A percentile compares a stretch with the other conserved stretches of the same genome.
Evolutionary conservation across 92 coral and sea anemone genomes (phyloP).

Genomic region (Phenganax stokvisi): DNA sequence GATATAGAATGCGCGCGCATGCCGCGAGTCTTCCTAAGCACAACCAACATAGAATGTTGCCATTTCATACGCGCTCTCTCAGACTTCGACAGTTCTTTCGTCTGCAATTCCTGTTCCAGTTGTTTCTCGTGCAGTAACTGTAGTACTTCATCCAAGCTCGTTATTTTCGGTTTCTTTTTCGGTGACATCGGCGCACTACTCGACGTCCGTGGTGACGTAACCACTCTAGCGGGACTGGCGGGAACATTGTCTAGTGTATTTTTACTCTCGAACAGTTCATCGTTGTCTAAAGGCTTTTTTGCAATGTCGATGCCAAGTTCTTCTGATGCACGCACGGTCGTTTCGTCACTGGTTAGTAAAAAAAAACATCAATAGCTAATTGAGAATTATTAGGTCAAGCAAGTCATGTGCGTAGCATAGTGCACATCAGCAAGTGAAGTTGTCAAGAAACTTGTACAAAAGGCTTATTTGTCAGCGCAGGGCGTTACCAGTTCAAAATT

Average conservation of each 20-base stretch:
- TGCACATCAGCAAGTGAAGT: too few species aligned
- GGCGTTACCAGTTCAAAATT: background rate
- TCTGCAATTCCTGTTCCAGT: constrained; percentile 69
- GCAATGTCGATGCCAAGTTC: constrained; percentile 1
- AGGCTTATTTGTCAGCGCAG: too few species aligned
- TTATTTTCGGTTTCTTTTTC: constrained; percentile 39
- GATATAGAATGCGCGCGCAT: constrained; percentile 48
- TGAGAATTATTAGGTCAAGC: background rate
- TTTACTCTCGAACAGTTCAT: background rate
- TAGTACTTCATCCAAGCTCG: constrained; percentile 78
- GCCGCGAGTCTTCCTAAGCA: constrained; percentile 53
- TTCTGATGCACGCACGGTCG: background rate
- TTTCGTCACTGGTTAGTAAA: background rate
- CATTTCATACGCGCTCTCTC: constrained; percentile 70
- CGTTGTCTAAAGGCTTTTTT: background rate
- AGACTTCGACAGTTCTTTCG: constrained; percentile 51
- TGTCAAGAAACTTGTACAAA: too few species aligned
- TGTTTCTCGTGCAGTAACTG: constrained; percentile 83
- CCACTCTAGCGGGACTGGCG: background rate
- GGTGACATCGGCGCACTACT: constrained; percentile 32
- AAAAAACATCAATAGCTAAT: background rate
- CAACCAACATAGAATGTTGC: constrained; percentile 83
- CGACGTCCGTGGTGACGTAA: constrained; percentile 1
- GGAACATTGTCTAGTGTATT: background rate
- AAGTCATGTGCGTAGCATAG: background rate